Conservation (phyloP, 2,888 invertebrate species). For the Rambutsinella grinnellia region DNA sequence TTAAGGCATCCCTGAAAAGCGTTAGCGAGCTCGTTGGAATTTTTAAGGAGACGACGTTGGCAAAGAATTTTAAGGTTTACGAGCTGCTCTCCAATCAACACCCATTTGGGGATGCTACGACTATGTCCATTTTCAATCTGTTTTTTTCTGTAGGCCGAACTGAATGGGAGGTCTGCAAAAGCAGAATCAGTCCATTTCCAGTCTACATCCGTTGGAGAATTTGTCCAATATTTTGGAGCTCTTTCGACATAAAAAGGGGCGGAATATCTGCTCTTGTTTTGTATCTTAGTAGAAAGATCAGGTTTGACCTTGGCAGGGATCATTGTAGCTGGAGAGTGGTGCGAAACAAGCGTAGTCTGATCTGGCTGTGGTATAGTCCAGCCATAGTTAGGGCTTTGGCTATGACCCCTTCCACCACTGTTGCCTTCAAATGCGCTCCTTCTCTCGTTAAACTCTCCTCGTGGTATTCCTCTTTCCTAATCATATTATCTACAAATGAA, state of each 20-base stretch:
- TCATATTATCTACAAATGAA: no score
- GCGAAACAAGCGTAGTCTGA: no score
- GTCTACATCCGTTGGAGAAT: not conserved
- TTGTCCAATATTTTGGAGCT: not conserved
- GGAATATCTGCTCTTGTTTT: conserved; percentile 25
- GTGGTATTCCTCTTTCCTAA: no score
- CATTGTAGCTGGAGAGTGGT: no score
- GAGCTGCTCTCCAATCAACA: not conserved
- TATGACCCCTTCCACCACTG: no score
- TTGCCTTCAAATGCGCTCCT: no score
- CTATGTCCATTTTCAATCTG: not conserved
- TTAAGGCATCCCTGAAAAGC: no score
- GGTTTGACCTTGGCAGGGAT: no score
- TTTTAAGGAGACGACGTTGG: not conserved
- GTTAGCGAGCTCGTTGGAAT: not conserved
- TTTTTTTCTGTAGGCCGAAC: not conserved
- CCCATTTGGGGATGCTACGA: not conserved
- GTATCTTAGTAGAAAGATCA: no score
- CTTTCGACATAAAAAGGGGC: not conserved
- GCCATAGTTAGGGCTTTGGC: no score
- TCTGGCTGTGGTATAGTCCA: no score
- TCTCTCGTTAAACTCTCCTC: no score
- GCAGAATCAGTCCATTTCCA: not conserved
- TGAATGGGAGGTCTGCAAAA: not conserved
- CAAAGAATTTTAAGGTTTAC: not conserved